Evolutionary conservation across 2,797 vertebrate genomes (phyloP).

Genomic region (Phoeniculus purpureus): DNA sequence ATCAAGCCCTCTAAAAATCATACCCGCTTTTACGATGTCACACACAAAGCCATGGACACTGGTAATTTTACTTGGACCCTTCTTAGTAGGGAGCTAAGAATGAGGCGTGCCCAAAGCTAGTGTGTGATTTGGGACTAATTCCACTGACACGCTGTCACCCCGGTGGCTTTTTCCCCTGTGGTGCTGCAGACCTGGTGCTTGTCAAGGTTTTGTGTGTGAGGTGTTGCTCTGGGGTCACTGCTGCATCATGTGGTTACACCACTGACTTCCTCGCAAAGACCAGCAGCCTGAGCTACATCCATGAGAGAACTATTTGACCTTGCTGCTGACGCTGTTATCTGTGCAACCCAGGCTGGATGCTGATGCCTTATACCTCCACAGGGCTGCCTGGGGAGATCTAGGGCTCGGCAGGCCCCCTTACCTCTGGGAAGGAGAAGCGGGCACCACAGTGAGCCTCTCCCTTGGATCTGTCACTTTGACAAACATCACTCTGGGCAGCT

Average conservation of each 20-base stretch:
- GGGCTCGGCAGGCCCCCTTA: background rate
- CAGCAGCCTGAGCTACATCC: background rate
- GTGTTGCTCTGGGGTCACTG: accelerated
- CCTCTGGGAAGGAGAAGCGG: background rate
- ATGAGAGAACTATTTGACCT: background rate
- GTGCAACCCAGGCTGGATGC: background rate
- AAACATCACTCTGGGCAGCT: background rate
- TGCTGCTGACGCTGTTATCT: background rate
- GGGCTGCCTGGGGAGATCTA: background rate
- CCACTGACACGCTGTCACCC: accelerated
- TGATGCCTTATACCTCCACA: background rate
- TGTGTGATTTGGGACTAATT: background rate
- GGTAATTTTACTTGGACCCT: background rate
- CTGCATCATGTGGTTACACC: accelerated
- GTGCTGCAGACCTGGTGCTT: accelerated
- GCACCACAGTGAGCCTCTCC: background rate
- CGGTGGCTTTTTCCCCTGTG: accelerated
- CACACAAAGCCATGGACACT: background rate
- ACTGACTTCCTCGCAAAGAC: background rate
- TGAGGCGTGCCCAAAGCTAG: background rate
- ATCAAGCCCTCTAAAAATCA: background rate
- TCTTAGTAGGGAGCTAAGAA: background rate
- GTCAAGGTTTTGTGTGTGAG: background rate
- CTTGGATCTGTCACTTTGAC: constrained; percentile 8
- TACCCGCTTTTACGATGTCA: background rate